These are phyloP conservation scores for Menidia menidia DNA, from an alignment of 2,797 vertebrate species.

Conservation along the genomic window DNA sequence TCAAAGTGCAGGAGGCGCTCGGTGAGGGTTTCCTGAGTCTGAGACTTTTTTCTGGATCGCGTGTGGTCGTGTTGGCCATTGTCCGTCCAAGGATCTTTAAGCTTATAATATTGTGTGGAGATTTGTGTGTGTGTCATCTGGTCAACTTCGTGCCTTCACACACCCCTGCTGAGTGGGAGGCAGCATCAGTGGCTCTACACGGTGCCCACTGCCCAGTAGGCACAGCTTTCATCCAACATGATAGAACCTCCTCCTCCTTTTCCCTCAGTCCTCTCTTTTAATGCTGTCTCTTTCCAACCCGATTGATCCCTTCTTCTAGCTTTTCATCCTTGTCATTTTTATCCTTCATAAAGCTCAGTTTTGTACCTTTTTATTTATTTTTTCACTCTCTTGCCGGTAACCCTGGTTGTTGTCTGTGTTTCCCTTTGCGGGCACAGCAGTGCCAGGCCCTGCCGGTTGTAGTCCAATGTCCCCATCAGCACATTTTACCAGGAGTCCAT, in stretches of 20 bases:
- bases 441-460: slow-evolving; percentile 47
- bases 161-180: slow-evolving; percentile 67
- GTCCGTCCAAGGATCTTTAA: slow-evolving; percentile 1
- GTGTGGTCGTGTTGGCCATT: neutral
- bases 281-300: slow-evolving; percentile 49
- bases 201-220: slow-evolving; percentile 70
- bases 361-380: slow-evolving; percentile 38
- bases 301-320: slow-evolving; percentile 58
- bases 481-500: slow-evolving; percentile 39
- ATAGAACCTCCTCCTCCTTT: slow-evolving; percentile 55
- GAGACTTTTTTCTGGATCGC: neutral
- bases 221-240: slow-evolving; percentile 75
- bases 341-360: slow-evolving; percentile 39
- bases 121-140: slow-evolving; percentile 58
- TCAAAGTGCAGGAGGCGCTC: neutral
- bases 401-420: slow-evolving; percentile 39
- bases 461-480: slow-evolving; percentile 42
- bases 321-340: slow-evolving; percentile 57
- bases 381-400: slow-evolving; percentile 26
- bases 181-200: slow-evolving; percentile 62
- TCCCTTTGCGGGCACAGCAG: slow-evolving; percentile 51
- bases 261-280: slow-evolving; percentile 45
- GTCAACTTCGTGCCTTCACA: slow-evolving; percentile 65
- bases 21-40: neutral
- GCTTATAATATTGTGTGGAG: slow-evolving; percentile 19